Percentiles rank a stretch among this genome's conserved stretches.
Evolutionary conservation across 2,113 vertebrate genomes (phyloP).

Genomic region (Pangasianodon gigas): DNA sequence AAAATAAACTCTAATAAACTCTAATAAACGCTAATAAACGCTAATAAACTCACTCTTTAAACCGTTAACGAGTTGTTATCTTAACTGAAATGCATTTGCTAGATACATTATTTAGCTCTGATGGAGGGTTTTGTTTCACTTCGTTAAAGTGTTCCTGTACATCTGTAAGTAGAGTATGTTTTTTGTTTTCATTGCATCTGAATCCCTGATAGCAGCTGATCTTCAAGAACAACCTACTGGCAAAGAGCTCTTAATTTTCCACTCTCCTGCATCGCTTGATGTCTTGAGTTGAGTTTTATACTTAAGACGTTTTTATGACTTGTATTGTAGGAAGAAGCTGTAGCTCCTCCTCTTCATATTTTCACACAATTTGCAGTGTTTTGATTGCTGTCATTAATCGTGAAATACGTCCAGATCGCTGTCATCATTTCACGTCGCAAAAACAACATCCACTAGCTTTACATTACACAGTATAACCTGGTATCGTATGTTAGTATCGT

Average conservation of each 20-base stretch:
- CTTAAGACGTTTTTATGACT: background rate
- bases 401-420: background rate
- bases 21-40: no score
- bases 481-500: background rate
- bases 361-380: background rate
- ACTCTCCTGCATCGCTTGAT: no score
- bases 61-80: background rate
- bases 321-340: background rate
- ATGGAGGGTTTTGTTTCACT: no score
- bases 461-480: background rate
- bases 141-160: no score
- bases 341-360: no score
- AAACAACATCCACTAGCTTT: background rate
- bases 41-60: background rate
- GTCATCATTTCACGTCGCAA: background rate
- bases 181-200: no score
- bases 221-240: background rate
- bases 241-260: no score
- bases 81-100: no score
- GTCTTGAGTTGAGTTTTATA: no score
- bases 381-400: background rate
- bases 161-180: no score
- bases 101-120: no score
- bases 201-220: no score
- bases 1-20: background rate